A percentile compares a stretch with the other conserved stretches of the same genome.
These are phyloP conservation scores for Meloidogyne exigua DNA, from an alignment of 1,140 invertebrate species.

Conservation along the genomic window DNA sequence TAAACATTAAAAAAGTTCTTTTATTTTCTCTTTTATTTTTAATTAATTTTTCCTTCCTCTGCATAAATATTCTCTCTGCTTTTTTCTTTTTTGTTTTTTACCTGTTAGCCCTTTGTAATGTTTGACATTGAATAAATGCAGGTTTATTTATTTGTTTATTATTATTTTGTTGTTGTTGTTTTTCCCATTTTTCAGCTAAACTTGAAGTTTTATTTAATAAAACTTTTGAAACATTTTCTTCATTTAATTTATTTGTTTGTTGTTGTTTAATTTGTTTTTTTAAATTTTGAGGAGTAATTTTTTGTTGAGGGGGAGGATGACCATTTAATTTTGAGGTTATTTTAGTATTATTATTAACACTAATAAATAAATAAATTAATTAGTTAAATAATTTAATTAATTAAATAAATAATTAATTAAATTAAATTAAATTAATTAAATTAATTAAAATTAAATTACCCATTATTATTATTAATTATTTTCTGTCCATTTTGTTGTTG, in stretches of 20 bases:
- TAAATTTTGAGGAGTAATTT: background rate
- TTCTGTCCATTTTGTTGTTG: background rate
- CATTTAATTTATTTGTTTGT: background rate
- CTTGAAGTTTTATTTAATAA: background rate
- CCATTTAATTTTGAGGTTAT: background rate
- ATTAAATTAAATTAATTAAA: no score
- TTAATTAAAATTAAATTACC: background rate
- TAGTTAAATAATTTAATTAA: no score
- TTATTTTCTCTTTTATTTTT: background rate
- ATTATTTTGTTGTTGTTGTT: background rate
- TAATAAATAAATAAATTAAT: no score
- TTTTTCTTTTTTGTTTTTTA: background rate
- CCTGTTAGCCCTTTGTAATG: background rate
- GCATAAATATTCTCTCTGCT: background rate
- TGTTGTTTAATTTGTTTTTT: background rate
- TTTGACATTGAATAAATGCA: background rate
- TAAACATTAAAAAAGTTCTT: background rate
- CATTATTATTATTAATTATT: background rate
- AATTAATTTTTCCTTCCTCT: background rate
- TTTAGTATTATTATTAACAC: no score
- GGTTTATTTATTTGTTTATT: background rate
- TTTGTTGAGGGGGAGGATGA: background rate
- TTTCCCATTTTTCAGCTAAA: conserved; percentile 2
- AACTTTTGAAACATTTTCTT: background rate
- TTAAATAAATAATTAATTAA: no score